Conservation (phyloP, 2,113 vertebrate species). For the Lasiurus borealis region DNA sequence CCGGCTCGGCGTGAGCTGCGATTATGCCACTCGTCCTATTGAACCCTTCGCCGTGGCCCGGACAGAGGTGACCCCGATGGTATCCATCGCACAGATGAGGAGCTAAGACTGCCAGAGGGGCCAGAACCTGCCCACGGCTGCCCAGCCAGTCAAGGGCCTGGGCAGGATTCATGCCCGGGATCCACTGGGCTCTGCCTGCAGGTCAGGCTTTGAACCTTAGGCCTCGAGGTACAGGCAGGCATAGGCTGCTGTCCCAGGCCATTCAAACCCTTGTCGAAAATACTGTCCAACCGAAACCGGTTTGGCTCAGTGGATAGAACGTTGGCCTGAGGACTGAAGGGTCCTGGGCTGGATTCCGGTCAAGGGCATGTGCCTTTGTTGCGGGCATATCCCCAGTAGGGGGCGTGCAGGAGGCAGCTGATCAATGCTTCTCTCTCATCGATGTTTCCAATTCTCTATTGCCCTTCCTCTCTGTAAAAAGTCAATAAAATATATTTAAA, state of each 20-base stretch:
- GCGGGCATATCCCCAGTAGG: no score
- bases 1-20: fast-evolving
- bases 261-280: fast-evolving
- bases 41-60: not conserved
- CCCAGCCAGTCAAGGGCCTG: not conserved
- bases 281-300: not conserved
- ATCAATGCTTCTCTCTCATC: no score
- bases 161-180: not conserved
- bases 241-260: not conserved
- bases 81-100: not conserved
- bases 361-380: no score
- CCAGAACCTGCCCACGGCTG: not conserved
- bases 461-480: no score
- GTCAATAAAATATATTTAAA: no score
- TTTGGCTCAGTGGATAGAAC: no score
- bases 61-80: fast-evolving
- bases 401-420: no score
- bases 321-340: no score
- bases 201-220: not conserved
- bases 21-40: not conserved
- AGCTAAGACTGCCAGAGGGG: not conserved
- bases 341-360: no score
- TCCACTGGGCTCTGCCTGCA: not conserved
- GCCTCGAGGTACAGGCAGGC: not conserved
- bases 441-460: no score